Evolutionary conservation across 2,888 invertebrate species (phyloP), one percentile per base, ranked within the genome.

Genomic region (Fragum sueziense): DNA sequence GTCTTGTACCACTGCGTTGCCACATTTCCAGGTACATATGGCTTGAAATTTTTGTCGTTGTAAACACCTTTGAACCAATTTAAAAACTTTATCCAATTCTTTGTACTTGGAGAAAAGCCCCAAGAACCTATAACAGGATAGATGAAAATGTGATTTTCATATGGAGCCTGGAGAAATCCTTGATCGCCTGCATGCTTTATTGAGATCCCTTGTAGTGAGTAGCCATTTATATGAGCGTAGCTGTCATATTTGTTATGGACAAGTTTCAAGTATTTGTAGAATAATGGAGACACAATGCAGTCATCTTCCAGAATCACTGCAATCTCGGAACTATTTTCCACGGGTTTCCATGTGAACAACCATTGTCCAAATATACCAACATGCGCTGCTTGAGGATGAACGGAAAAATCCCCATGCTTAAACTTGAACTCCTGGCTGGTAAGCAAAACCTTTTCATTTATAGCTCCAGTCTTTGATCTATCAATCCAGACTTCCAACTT

Each of bases 221-320:
- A 90, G 2, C 89, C 90, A 70, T 86, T 85, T 4, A 90, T 79
- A 54, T 86, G 80, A 3, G 79, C 65, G 22, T 70, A 29, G 7
- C 61, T 52, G 31, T 85, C 85, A 70, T 89, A 91, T 22, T 87
- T 86, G 3, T 67, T 69, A 68, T 88, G 89, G 17, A 88, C 90
- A 22, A 84, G 76, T 77, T 87, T 88, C 33, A 90, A 69, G 88
- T 89, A 91, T 51, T 82, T 78, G 72, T 89, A 91, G 37, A 88
- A 87, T 67, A 81, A 86, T 33, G 80, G 86, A 0, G 90, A 90
- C 1, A 91, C 85, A 17, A 86, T 85, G 20, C 89, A 54, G 71
- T 91, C 91, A 62, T 91, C 91, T 68, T 91, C 91, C 1, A 91
- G 69, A 37, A 91, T 84, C 0, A 91, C 79, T 0, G 86, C 91